Conservation (phyloP, 1,140 invertebrate genomes). For the Polyergus mexicanus region DNA sequence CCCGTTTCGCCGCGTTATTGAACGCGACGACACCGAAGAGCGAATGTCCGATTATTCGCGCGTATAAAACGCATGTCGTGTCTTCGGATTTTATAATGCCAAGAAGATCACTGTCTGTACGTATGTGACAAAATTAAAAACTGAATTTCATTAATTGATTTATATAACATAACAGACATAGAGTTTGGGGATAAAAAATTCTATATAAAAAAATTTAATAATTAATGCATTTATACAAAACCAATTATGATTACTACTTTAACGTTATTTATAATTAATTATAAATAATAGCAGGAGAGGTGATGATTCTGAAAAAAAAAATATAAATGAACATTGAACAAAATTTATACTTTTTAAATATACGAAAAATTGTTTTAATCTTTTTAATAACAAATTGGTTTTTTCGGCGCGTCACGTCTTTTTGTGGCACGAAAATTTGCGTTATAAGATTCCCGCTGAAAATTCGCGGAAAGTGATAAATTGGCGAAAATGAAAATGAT, state of each 20-base stretch:
- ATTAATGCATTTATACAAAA: neutral
- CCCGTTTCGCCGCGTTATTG: slow-evolving; percentile 70
- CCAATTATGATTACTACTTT: neutral
- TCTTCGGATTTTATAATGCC: slow-evolving; percentile 24
- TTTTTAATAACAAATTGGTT: neutral
- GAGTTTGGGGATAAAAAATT: neutral
- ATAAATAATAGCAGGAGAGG: neutral
- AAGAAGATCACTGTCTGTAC: neutral
- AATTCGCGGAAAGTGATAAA: slow-evolving; percentile 78
- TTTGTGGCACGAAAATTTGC: slow-evolving; percentile 8
- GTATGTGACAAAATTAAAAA: neutral
- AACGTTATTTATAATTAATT: neutral
- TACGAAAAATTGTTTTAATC: too few relatives aligned
- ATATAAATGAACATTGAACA: neutral
- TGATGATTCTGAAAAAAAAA: neutral
- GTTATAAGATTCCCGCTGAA: slow-evolving; percentile 70
- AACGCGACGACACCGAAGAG: slow-evolving; percentile 37
- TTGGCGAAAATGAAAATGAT: slow-evolving; percentile 80
- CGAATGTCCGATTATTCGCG: slow-evolving; percentile 67
- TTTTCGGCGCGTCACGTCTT: neutral
- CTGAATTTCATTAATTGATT: neutral
- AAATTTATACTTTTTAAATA: neutral
- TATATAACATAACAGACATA: neutral
- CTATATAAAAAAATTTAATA: neutral
- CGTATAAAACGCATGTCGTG: slow-evolving; percentile 35